These are phyloP conservation scores for Egretta garzetta DNA, from an alignment of 2,113 vertebrate species.

Conservation along the genomic window DNA sequence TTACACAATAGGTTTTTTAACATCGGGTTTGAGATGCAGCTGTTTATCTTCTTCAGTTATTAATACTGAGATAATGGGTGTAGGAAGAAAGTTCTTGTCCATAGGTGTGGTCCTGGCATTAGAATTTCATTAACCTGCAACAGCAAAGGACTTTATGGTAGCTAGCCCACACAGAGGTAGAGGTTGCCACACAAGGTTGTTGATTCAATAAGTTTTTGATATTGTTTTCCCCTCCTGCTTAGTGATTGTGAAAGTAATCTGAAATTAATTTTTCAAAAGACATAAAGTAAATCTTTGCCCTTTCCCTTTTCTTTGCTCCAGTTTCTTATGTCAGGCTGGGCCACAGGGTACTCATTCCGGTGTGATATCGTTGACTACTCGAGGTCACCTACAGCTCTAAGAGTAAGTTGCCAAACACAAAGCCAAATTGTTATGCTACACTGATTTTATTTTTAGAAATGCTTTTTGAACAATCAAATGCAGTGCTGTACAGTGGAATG, in stretches of 20 bases:
- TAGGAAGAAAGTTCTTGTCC: not conserved
- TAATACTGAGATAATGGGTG: not conserved
- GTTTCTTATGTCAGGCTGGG: conserved; percentile 99
- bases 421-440: not conserved
- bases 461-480: not conserved
- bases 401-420: conserved; percentile 80
- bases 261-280: conserved; percentile 6
- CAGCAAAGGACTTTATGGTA: not conserved
- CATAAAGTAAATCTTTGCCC: not conserved
- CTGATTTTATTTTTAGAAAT: not conserved
- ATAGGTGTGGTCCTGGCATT: not conserved
- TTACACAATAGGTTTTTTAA: not conserved
- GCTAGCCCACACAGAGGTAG: not conserved
- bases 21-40: not conserved
- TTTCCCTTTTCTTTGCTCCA: conserved; percentile 47
- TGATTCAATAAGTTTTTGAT: not conserved
- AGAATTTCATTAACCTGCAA: not conserved
- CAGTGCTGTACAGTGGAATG: not conserved
- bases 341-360: conserved; percentile 89
- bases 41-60: not conserved
- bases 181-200: not conserved
- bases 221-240: not conserved
- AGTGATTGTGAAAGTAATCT: not conserved
- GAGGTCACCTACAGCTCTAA: conserved; percentile 82
- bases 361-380: conserved; percentile 96